Evolutionary conservation across 2,113 vertebrate genomes (phyloP).

Genomic region (Bujurquina vittata): DNA sequence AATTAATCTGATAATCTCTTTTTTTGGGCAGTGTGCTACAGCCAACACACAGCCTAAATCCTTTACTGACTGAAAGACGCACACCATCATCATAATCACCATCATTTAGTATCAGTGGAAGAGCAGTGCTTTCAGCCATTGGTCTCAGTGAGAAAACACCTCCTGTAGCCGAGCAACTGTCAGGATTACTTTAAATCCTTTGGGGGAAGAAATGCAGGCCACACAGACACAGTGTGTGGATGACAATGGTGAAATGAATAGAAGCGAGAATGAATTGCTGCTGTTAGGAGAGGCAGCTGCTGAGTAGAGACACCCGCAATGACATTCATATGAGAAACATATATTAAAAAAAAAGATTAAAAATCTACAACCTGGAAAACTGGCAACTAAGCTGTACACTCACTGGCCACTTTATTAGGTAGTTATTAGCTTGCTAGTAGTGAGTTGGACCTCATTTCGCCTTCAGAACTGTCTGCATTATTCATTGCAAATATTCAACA

Average conservation of each 20-base stretch:
- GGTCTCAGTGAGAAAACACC: constrained; percentile 60
- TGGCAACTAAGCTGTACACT: background rate
- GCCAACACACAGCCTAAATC: constrained; percentile 32
- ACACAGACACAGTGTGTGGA: constrained; percentile 44
- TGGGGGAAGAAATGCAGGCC: constrained; percentile 33
- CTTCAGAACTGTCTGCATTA: background rate
- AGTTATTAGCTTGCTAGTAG: background rate
- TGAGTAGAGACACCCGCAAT: constrained; percentile 11
- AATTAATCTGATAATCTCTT: constrained; percentile 64
- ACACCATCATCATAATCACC: constrained; percentile 7
- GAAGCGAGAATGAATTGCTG: constrained; percentile 29
- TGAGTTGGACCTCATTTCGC: background rate
- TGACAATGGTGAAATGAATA: constrained; percentile 45
- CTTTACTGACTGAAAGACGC: constrained; percentile 19
- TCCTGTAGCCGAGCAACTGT: constrained; percentile 66
- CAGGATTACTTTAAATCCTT: constrained; percentile 71
- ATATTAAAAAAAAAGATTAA: background rate
- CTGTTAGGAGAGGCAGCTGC: constrained; percentile 27
- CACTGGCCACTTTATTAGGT: background rate
- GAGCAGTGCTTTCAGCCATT: constrained; percentile 41
- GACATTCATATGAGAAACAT: background rate
- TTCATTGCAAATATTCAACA: background rate
- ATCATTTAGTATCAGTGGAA: constrained; percentile 55
- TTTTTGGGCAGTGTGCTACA: constrained; percentile 25
- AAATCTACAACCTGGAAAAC: background rate